These are phyloP conservation scores for Tineola bisselliella DNA, from an alignment of 2,888 invertebrate genomes.

Conservation along the genomic window DNA sequence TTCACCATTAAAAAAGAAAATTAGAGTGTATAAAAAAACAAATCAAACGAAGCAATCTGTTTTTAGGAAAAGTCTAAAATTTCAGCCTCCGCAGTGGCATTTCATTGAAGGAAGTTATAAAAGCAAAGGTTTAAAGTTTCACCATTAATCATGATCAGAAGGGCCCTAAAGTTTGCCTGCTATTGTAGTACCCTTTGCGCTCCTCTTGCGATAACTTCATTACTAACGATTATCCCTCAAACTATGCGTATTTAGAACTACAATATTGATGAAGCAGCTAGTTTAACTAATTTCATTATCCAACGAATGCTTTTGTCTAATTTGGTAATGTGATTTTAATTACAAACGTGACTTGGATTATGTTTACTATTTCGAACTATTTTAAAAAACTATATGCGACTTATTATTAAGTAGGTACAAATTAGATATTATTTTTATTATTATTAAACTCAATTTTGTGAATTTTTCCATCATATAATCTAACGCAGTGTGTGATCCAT, in stretches of 20 bases:
- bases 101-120: slow-evolving; percentile 9
- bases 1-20: too few species aligned
- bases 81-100: not conserved
- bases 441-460: too few species aligned
- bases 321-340: slow-evolving; percentile 1
- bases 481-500: too few species aligned
- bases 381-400: too few species aligned
- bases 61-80: slow-evolving; percentile 2
- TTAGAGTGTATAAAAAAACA: too few species aligned
- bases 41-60: not conserved
- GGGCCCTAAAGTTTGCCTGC: slow-evolving; percentile 7
- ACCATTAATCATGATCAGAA: slow-evolving; percentile 10
- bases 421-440: too few species aligned
- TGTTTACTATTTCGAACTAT: not conserved
- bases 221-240: not conserved
- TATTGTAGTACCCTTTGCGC: not conserved
- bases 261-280: not conserved
- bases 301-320: not conserved
- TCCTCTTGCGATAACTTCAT: not conserved
- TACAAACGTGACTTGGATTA: not conserved
- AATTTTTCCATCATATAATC: too few species aligned
- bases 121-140: slow-evolving; percentile 8
- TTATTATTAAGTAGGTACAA: too few species aligned
- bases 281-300: not conserved
- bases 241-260: not conserved